phyloP scores from a whole-genome alignment of 2,888 invertebrate genomes.

The Drosophila paramelanica region DNA sequence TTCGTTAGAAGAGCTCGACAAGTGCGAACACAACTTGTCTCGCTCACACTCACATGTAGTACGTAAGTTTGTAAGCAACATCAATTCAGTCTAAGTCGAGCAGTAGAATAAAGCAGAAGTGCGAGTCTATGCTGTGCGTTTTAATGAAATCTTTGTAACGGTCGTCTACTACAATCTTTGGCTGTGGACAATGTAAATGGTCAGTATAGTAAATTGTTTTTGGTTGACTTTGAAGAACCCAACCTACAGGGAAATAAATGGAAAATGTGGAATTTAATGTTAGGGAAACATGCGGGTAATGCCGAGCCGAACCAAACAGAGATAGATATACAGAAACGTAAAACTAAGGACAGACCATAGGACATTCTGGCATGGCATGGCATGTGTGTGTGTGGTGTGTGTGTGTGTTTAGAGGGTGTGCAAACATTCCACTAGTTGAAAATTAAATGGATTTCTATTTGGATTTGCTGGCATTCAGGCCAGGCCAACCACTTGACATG shows the following conservation, averaged over 20 bases:
- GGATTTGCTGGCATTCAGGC: conserved; percentile 49
- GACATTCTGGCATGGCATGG: neutral
- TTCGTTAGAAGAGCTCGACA: too few species aligned
- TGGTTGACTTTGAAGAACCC: conserved; percentile 19
- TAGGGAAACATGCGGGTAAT: conserved; percentile 7
- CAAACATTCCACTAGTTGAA: conserved; percentile 71
- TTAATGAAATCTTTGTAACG: too few species aligned
- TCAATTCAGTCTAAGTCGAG: too few species aligned
- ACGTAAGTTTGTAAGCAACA: too few species aligned
- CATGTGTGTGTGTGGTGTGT: conserved; percentile 2
- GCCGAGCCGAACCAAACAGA: conserved; percentile 1
- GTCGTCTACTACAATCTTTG: neutral
- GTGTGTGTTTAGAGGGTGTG: conserved; percentile 31
- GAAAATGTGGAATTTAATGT: conserved; percentile 36
- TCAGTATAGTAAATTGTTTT: conserved; percentile 28
- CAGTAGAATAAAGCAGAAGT: too few species aligned
- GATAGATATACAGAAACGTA: neutral
- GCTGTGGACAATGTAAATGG: conserved; percentile 20
- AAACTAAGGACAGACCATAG: conserved; percentile 2
- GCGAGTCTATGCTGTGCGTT: too few species aligned
- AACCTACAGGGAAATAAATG: conserved; percentile 18
- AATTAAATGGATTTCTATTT: conserved; percentile 81
- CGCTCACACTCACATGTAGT: too few species aligned
- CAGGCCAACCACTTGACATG: conserved; percentile 56
- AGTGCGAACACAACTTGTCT: too few species aligned